These are phyloP conservation scores for Heteropelma amictum DNA, from an alignment of 2,888 invertebrate genomes.

Conservation along the genomic window DNA sequence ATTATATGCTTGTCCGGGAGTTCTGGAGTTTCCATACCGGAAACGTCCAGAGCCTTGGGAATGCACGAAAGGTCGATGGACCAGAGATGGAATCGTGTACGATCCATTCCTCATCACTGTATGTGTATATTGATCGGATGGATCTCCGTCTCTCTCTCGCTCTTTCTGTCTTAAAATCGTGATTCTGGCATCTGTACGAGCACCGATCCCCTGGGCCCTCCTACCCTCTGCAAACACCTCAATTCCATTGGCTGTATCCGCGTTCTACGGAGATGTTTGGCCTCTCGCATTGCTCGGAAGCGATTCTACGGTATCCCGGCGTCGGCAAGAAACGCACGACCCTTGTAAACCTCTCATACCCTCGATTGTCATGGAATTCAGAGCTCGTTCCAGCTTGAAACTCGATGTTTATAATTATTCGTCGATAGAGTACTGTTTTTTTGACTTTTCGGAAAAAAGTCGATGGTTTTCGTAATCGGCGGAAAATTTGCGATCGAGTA, in stretches of 20 bases:
- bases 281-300: slow-evolving; percentile 23
- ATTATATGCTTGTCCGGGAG: too few relatives aligned
- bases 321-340: slow-evolving; percentile 50
- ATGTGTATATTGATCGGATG: background rate
- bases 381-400: slow-evolving; percentile 21
- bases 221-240: slow-evolving; percentile 42
- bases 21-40: slow-evolving; percentile 43
- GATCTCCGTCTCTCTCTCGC: background rate
- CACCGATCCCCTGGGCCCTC: too few relatives aligned
- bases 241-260: slow-evolving; percentile 39
- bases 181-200: too few relatives aligned
- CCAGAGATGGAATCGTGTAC: slow-evolving; percentile 21
- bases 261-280: slow-evolving; percentile 53
- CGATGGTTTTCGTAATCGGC: too few relatives aligned
- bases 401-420: too few relatives aligned
- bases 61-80: slow-evolving; percentile 47
- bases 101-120: too few relatives aligned
- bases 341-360: slow-evolving; percentile 50
- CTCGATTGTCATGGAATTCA: slow-evolving; percentile 55
- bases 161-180: background rate
- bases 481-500: too few relatives aligned
- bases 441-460: too few relatives aligned
- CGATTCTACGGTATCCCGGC: slow-evolving; percentile 45
- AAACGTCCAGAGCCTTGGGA: slow-evolving; percentile 43
- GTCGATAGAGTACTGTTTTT: too few relatives aligned